phyloP scores from a whole-genome alignment of 2,888 invertebrate species.

The Herminia tarsipennalis region DNA sequence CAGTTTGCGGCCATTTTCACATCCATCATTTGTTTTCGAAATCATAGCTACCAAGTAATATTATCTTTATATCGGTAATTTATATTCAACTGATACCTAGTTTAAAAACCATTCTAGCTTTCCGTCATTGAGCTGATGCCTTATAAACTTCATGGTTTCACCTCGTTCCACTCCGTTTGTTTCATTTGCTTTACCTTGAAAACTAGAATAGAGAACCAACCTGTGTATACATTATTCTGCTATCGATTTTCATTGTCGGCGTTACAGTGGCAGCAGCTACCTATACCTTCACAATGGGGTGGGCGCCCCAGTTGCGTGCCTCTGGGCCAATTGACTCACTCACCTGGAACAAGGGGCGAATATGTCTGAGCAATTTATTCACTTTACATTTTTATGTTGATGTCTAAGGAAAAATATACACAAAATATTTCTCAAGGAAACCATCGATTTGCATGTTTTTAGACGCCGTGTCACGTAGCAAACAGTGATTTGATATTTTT shows the following conservation, averaged over 20 bases:
- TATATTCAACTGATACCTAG: no score
- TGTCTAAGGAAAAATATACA: constrained; percentile 32
- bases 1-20: no score
- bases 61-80: no score
- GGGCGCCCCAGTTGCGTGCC: constrained; percentile 54
- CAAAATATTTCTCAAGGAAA: constrained; percentile 31
- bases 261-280: constrained; percentile 20
- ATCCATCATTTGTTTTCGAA: no score
- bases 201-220: not conserved
- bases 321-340: constrained; percentile 59
- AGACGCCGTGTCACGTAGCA: constrained; percentile 37
- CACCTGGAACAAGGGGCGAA: constrained; percentile 70
- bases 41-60: no score
- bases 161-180: not conserved
- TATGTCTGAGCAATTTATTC: constrained; percentile 50
- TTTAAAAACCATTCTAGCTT: no score
- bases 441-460: constrained; percentile 29
- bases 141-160: constrained; percentile 3
- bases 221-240: constrained; percentile 8
- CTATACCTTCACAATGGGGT: constrained; percentile 47
- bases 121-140: no score
- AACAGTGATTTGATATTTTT: constrained; percentile 42
- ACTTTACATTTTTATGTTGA: constrained; percentile 51
- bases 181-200: constrained; percentile 6
- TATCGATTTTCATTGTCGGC: constrained; percentile 40